Evolutionary conservation across 2,113 vertebrate genomes (phyloP).

Genomic region (Clupea harengus): DNA sequence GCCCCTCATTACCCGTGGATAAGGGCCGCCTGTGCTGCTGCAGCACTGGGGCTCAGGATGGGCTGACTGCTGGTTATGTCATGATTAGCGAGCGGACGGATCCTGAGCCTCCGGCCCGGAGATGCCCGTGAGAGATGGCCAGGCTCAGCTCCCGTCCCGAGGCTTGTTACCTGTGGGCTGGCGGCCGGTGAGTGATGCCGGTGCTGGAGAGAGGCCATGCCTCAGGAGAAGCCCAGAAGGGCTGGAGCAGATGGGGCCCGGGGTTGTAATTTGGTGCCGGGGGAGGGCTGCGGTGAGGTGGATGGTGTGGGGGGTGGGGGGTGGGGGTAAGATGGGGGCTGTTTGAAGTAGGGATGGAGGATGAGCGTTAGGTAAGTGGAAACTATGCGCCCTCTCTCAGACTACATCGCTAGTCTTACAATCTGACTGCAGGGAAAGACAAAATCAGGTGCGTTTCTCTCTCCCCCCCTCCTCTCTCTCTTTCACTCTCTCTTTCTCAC

Average conservation of each 20-base stretch:
- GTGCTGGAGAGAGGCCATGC: constrained; percentile 29
- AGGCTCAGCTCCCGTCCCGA: constrained; percentile 6
- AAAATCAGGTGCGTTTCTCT: background rate
- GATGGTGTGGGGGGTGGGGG: background rate
- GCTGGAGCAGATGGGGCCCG: constrained; percentile 40
- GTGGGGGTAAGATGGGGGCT: background rate
- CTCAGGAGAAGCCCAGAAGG: constrained; percentile 50
- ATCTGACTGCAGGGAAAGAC: background rate
- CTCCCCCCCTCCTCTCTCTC: constrained; percentile 13
- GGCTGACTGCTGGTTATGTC: background rate
- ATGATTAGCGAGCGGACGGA: background rate
- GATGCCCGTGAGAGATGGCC: constrained; percentile 12
- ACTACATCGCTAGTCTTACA: background rate
- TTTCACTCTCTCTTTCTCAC: constrained; percentile 46
- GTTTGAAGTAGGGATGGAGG: background rate
- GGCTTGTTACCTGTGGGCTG: constrained; percentile 35
- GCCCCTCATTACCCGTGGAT: background rate
- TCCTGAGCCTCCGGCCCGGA: background rate
- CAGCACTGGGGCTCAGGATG: background rate
- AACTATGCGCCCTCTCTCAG: background rate
- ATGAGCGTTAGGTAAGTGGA: background rate
- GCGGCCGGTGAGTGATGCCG: constrained; percentile 8
- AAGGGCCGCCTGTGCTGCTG: background rate
- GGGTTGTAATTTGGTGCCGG: constrained; percentile 3
- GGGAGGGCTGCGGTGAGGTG: background rate